Evolutionary conservation across 2,888 invertebrate genomes (phyloP).

Genomic region (Drosophila barbarae): DNA sequence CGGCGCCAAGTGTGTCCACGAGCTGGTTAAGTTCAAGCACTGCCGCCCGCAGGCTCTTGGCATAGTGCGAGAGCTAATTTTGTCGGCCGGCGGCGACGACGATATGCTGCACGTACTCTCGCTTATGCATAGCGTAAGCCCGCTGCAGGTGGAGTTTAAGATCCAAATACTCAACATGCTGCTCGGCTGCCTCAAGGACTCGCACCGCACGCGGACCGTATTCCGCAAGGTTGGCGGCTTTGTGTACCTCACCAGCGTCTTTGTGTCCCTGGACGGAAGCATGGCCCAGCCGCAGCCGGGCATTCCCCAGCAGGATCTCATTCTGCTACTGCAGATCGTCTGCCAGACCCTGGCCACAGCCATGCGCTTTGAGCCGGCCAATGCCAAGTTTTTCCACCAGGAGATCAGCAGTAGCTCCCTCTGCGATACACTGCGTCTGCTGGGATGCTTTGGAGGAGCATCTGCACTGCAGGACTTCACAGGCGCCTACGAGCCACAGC

Average conservation of each 20-base stretch:
- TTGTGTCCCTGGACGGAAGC: conserved; percentile 94
- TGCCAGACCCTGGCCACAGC: conserved; percentile 97
- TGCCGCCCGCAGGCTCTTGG: conserved; percentile 91
- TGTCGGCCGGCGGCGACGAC: conserved; percentile 96
- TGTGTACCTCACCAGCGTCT: conserved; percentile 96
- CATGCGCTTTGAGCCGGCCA: conserved; percentile 99
- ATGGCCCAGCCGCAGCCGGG: conserved; percentile 81
- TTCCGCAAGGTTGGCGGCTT: conserved; percentile 99
- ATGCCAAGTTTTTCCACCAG: conserved; percentile 98
- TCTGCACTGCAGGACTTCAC: conserved; percentile 81
- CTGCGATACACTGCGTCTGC: conserved; percentile 93
- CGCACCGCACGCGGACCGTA: conserved; percentile 96
- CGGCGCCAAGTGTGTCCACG: conserved; percentile 94
- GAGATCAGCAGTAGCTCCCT: conserved; percentile 97
- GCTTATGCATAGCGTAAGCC: conserved; percentile 93
- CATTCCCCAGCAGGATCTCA: conserved; percentile 82
- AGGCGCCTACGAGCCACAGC: conserved; percentile 72
- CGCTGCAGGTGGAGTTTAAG: conserved; percentile 90
- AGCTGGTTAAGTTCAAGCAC: conserved; percentile 90
- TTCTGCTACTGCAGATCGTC: conserved; percentile 90
- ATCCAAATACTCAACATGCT: conserved; percentile 94
- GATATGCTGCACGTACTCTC: conserved; percentile 96
- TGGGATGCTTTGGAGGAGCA: conserved; percentile 91
- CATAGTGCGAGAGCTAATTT: conserved; percentile 92
- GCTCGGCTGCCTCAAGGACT: conserved; percentile 93